These are phyloP conservation scores for Gadus macrocephalus DNA, from an alignment of 2,113 vertebrate species.

Conservation along the genomic window DNA sequence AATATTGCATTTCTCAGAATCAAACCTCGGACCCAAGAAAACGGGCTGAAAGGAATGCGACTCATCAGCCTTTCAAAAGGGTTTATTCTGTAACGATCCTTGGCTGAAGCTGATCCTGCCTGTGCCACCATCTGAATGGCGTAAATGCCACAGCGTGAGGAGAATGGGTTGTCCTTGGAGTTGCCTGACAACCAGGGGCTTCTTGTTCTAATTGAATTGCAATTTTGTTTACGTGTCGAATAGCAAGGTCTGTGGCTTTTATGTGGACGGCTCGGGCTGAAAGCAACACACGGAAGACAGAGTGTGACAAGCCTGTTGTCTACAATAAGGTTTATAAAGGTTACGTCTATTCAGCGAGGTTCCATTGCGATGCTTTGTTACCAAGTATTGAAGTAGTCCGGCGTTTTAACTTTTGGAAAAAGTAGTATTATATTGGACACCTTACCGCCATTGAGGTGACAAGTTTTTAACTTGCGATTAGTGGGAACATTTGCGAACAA, in stretches of 20 bases:
- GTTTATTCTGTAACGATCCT: conserved; percentile 27
- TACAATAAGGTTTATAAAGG: too few relatives aligned
- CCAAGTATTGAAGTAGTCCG: too few relatives aligned
- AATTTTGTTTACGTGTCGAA: conserved; percentile 34
- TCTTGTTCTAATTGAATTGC: conserved; percentile 60
- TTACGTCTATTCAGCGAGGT: too few relatives aligned
- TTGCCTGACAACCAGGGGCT: conserved; percentile 66
- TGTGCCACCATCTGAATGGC: background rate
- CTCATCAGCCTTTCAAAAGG: conserved; percentile 26
- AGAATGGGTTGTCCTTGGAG: conserved; percentile 68
- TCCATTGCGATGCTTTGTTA: too few relatives aligned
- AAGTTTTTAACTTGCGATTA: too few relatives aligned
- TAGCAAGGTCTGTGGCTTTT: conserved; percentile 25
- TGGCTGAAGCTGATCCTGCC: conserved; percentile 23
- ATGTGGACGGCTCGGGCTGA: conserved; percentile 7
- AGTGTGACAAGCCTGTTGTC: background rate
- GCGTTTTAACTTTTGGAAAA: too few relatives aligned
- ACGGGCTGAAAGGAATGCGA: conserved; percentile 23
- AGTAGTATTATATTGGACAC: too few relatives aligned
- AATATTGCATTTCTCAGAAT: background rate
- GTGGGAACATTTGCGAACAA: too few relatives aligned
- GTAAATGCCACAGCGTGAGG: conserved; percentile 38
- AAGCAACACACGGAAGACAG: conserved; percentile 1
- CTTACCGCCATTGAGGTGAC: too few relatives aligned
- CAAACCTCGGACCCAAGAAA: conserved; percentile 23